Percentiles rank a stretch among this genome's conserved stretches.
Evolutionary conservation across 2,888 invertebrate genomes (phyloP).

Genomic region (Nasonovia ribisnigri): DNA sequence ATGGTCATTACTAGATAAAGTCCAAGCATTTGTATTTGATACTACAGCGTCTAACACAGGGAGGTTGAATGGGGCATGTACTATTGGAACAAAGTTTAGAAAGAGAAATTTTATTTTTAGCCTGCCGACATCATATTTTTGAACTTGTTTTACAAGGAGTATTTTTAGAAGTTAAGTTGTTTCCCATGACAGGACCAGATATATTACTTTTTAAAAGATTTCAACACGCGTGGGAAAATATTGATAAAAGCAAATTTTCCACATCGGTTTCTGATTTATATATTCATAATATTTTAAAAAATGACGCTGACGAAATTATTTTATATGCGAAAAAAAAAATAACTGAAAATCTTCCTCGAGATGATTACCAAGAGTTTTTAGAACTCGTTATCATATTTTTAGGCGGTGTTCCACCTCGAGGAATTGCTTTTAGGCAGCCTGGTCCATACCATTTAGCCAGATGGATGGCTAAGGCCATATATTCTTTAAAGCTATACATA

Average conservation of each 20-base stretch:
- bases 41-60: constrained; percentile 36
- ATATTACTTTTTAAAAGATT: constrained; percentile 12
- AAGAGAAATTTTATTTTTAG: neutral
- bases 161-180: neutral
- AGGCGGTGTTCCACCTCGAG: constrained; percentile 75
- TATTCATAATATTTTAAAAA: constrained; percentile 4
- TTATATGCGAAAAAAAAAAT: constrained; percentile 1
- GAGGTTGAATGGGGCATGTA: constrained; percentile 27
- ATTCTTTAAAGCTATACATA: constrained; percentile 68
- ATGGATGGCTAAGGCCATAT: constrained; percentile 68
- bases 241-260: neutral
- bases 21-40: constrained; percentile 26
- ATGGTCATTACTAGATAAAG: constrained; percentile 6
- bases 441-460: constrained; percentile 68
- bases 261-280: neutral
- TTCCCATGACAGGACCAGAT: neutral
- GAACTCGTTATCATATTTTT: constrained; percentile 46
- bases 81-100: constrained; percentile 10
- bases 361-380: constrained; percentile 52
- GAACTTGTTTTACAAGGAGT: neutral
- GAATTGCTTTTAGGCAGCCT: constrained; percentile 67
- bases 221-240: constrained; percentile 1
- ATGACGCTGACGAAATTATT: constrained; percentile 5
- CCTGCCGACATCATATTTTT: neutral
- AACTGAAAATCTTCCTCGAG: constrained; percentile 16